A percentile compares a stretch with the other conserved stretches of the same genome.
Conservation (phyloP, 2,888 invertebrate species). For the Hypomecis atomaria region DNA sequence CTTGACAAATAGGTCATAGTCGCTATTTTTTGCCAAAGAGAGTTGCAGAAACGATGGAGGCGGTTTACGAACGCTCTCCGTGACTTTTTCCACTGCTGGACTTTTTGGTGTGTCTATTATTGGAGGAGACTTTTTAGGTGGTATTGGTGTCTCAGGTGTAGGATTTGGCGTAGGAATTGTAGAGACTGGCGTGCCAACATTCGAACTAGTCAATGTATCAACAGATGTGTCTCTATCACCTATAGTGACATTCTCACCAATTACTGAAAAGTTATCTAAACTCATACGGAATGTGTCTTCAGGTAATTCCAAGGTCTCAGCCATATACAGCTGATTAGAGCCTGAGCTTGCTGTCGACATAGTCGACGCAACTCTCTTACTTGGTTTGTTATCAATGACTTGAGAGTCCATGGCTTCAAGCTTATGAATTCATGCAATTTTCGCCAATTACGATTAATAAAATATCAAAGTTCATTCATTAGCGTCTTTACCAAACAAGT, state of each 20-base stretch:
- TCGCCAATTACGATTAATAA: constrained; percentile 38
- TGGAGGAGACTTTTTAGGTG: constrained; percentile 50
- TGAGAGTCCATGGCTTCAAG: constrained; percentile 58
- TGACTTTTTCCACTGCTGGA: constrained; percentile 39
- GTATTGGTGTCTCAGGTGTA: constrained; percentile 49
- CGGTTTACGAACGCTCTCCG: constrained; percentile 46
- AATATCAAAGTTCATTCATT: constrained; percentile 43
- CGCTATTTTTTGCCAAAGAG: constrained; percentile 63
- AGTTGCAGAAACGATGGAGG: constrained; percentile 63
- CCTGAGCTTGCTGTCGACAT: constrained; percentile 53
- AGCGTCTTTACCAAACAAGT: constrained; percentile 46
- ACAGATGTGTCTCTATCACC: constrained; percentile 58
- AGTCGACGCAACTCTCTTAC: constrained; percentile 49
- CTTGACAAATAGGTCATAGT: constrained; percentile 68
- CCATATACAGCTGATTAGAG: constrained; percentile 66
- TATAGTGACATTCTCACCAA: constrained; percentile 78
- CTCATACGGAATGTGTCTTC: constrained; percentile 76
- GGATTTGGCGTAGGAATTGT: constrained; percentile 46
- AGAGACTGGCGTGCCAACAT: constrained; percentile 49
- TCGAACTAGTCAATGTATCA: constrained; percentile 50
- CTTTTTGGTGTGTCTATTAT: constrained; percentile 61
- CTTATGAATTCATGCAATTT: constrained; percentile 1
- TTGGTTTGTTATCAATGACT: constrained; percentile 51
- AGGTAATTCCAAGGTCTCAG: constrained; percentile 67
- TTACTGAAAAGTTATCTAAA: constrained; percentile 67